phyloP scores from a whole-genome alignment of 2,113 vertebrate genomes.

The Boleophthalmus pectinirostris region DNA sequence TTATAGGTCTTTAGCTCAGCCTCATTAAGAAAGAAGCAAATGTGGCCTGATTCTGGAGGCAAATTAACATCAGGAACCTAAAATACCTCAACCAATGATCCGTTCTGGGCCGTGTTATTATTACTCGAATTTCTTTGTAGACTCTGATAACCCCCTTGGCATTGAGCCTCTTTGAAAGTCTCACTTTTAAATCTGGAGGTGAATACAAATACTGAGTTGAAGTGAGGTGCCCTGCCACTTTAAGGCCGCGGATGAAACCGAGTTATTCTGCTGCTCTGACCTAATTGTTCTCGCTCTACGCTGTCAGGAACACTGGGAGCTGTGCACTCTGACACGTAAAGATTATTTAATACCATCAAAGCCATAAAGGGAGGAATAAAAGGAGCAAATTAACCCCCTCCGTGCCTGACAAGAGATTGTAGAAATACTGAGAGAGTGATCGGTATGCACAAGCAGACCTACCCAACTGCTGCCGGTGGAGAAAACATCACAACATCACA shows the following conservation, averaged over 20 bases:
- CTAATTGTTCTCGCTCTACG: constrained; percentile 70
- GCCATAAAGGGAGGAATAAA: constrained; percentile 68
- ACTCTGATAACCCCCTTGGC: constrained; percentile 60
- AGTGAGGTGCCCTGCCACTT: constrained; percentile 60
- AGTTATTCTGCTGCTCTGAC: constrained; percentile 71
- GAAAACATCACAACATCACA: constrained; percentile 68
- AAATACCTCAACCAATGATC: constrained; percentile 66
- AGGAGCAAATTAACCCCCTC: constrained; percentile 54
- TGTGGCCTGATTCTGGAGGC: constrained; percentile 74
- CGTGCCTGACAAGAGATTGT: constrained; percentile 12
- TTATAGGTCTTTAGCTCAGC: constrained; percentile 65
- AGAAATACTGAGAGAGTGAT: constrained; percentile 33
- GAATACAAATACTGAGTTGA: constrained; percentile 55
- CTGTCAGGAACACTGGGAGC: constrained; percentile 68
- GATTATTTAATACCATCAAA: constrained; percentile 83
- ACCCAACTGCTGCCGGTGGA: constrained; percentile 44
- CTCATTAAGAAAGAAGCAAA: constrained; percentile 69
- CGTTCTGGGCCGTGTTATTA: constrained; percentile 66
- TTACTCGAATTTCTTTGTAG: constrained; percentile 42
- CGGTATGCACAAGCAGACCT: constrained; percentile 60
- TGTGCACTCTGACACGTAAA: constrained; percentile 75
- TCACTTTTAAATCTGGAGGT: constrained; percentile 47
- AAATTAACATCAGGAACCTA: constrained; percentile 67
- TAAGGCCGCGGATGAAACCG: constrained; percentile 64
- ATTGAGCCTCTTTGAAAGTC: constrained; percentile 62